Percentiles rank a stretch among this genome's conserved stretches.
Conservation (phyloP, 2,113 vertebrate species). For the Aviceda subcristata region DNA sequence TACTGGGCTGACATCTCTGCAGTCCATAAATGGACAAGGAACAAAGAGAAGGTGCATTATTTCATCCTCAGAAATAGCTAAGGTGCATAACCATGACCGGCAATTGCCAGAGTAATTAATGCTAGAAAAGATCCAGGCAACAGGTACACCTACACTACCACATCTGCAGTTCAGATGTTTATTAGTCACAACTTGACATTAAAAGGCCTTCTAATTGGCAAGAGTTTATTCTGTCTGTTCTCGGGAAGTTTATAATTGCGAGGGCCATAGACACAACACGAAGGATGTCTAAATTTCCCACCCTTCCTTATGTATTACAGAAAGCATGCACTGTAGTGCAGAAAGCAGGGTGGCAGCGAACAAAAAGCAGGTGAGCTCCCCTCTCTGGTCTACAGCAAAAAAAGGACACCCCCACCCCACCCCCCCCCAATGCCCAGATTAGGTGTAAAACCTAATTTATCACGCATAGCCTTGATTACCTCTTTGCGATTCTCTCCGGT, state of each 20-base stretch:
- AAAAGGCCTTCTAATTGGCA: slow-evolving; percentile 23
- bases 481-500: neutral
- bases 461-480: neutral
- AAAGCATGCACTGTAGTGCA: neutral
- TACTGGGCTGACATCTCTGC: neutral
- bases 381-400: neutral
- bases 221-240: slow-evolving; percentile 6
- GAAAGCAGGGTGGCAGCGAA: neutral
- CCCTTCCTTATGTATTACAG: neutral
- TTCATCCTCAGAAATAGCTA: neutral
- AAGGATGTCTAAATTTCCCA: neutral
- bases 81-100: neutral
- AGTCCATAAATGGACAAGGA: neutral
- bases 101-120: neutral
- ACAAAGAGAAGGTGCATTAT: neutral
- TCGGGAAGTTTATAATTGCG: neutral
- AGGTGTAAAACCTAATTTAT: neutral
- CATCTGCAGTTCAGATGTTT: slow-evolving; percentile 58
- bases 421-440: neutral
- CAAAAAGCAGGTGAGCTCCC: neutral
- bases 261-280: slow-evolving; percentile 3
- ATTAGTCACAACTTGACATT: slow-evolving; percentile 35
- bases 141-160: slow-evolving; percentile 6
- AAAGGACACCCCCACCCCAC: accelerated
- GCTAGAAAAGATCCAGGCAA: neutral